Percentiles rank a stretch among this genome's conserved stretches.
Conservation (phyloP, 2,888 invertebrate genomes). For the Blera fallax region DNA sequence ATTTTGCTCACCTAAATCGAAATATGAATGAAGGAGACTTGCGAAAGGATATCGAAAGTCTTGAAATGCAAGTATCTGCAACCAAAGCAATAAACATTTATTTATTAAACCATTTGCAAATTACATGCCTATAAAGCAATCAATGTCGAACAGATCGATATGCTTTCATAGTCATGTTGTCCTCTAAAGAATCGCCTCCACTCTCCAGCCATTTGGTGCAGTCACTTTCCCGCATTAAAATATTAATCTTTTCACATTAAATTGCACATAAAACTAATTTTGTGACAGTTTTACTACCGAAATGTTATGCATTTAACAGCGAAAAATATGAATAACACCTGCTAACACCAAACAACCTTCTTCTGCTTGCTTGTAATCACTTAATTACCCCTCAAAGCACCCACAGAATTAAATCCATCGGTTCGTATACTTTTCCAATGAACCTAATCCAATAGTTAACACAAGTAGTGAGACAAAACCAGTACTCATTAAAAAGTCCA, state of each 20-base stretch:
- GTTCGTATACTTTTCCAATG: slow-evolving; percentile 25
- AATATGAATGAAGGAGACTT: no score
- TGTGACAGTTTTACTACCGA: background rate
- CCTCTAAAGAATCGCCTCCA: background rate
- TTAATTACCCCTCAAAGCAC: slow-evolving; percentile 50
- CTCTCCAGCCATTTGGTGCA: background rate
- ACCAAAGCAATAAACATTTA: no score
- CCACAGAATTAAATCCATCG: background rate
- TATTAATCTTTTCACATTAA: background rate
- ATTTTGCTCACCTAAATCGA: no score
- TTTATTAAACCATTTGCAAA: no score
- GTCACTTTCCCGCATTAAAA: background rate
- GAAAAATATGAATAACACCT: no score
- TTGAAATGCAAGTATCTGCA: no score
- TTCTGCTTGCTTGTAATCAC: slow-evolving; percentile 35
- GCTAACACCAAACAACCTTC: no score
- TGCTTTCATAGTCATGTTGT: background rate
- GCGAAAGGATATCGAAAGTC: no score
- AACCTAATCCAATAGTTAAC: slow-evolving; percentile 38
- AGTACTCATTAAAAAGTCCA: slow-evolving; percentile 57
- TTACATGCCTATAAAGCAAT: no score
- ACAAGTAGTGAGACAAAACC: slow-evolving; percentile 32
- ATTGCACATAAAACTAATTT: no score
- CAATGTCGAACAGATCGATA: no score
- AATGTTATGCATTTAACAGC: background rate